Evolutionary conservation across 37 sponge, comb jelly and placozoan genomes (phyloP).

Genomic region (Axinella damicornis): DNA sequence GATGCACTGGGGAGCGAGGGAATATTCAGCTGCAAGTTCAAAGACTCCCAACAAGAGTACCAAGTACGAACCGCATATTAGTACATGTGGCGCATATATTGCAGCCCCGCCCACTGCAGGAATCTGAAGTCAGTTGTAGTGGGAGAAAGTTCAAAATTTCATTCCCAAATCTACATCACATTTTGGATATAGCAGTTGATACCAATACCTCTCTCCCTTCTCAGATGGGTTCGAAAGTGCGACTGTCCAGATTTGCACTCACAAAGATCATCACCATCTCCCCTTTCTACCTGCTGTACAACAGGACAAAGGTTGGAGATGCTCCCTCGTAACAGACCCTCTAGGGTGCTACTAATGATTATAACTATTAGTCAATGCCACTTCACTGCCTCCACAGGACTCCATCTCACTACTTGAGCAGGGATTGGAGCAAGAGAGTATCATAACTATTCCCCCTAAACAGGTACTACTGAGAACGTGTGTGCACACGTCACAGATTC

Average conservation of each 20-base stretch:
- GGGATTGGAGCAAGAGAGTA: not conserved
- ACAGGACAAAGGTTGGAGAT: conserved; percentile 77
- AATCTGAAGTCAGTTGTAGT: too few species aligned
- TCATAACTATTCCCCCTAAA: too few species aligned
- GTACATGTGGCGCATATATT: not conserved
- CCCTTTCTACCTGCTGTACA: conserved; percentile 76
- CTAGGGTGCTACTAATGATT: too few species aligned
- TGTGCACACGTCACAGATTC: too few species aligned
- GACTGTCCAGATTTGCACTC: conserved; percentile 41
- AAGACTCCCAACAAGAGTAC: conserved; percentile 16
- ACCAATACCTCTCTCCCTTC: not conserved
- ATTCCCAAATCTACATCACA: too few species aligned
- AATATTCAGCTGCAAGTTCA: conserved; percentile 34
- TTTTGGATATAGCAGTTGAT: not conserved
- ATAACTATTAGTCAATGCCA: not conserved
- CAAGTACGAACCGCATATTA: too few species aligned
- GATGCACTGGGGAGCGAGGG: conserved; percentile 81
- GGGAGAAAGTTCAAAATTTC: too few species aligned
- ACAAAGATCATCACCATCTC: conserved; percentile 79
- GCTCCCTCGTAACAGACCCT: too few species aligned
- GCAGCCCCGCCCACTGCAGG: too few species aligned
- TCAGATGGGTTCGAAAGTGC: conserved; percentile 76
- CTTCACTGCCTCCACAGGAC: not conserved
- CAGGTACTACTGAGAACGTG: too few species aligned
- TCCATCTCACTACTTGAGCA: conserved; percentile 7